phyloP scores from a whole-genome alignment of 2,113 vertebrate genomes.

The Cyanistes caeruleus region DNA sequence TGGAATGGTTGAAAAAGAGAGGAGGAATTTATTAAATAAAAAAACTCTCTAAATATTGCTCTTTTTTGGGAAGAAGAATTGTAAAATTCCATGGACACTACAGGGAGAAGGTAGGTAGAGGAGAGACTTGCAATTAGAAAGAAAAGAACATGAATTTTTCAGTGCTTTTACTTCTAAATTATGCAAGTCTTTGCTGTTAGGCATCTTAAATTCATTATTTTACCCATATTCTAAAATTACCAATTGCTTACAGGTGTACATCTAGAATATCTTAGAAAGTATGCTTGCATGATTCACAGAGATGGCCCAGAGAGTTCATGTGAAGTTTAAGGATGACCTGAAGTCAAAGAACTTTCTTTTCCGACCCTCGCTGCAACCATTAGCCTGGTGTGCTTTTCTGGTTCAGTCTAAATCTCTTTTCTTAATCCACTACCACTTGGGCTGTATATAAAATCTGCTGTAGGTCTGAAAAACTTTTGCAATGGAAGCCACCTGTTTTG shows the following conservation, averaged over 20 bases:
- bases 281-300: not conserved
- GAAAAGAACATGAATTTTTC: not conserved
- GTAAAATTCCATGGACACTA: not conserved
- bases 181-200: not conserved
- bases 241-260: not conserved
- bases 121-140: not conserved
- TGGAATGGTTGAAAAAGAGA: not conserved
- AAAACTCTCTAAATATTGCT: not conserved
- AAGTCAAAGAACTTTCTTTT: not conserved
- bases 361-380: not conserved
- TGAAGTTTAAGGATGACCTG: not conserved
- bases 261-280: not conserved
- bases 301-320: not conserved
- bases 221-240: not conserved
- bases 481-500: rapidly evolving
- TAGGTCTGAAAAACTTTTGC: not conserved
- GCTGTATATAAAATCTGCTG: not conserved
- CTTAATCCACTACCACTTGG: not conserved
- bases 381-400: not conserved
- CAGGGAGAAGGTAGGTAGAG: not conserved
- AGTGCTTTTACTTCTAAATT: not conserved
- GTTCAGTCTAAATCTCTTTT: not conserved
- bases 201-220: not conserved
- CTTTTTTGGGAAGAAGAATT: not conserved
- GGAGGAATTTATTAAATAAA: not conserved